Percentiles rank a stretch among this genome's conserved stretches.
Conservation (phyloP, 2,888 invertebrate genomes). For the Sepioteuthis lessoniana region DNA sequence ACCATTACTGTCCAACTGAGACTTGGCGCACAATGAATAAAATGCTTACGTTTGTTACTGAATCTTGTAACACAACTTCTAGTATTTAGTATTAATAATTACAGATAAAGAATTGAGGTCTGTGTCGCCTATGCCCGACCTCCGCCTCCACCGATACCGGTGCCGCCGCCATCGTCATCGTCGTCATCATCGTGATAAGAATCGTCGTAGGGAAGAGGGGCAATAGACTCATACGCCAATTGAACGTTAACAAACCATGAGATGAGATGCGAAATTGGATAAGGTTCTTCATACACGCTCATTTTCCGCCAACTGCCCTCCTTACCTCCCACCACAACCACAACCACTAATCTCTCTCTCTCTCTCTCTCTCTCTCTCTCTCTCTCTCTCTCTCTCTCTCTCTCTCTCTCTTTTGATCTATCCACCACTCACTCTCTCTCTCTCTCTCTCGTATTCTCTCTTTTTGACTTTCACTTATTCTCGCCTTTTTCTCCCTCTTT, state of each 20-base stretch:
- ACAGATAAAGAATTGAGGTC: neutral
- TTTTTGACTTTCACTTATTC: neutral
- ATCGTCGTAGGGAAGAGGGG: neutral
- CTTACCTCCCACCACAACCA: neutral
- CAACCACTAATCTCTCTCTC: neutral
- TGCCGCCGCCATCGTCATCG: neutral
- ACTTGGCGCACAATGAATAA: too few species aligned
- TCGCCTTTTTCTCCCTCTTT: neutral
- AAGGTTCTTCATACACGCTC: neutral
- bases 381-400: too few species aligned
- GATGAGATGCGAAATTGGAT: neutral
- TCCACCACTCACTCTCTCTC: too few species aligned
- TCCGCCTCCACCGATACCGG: too few species aligned
- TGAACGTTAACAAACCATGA: slow-evolving; percentile 8
- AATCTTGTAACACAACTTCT: too few species aligned
- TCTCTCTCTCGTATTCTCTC: neutral
- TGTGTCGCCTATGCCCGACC: too few species aligned
- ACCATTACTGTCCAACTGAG: too few species aligned
- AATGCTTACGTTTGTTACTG: too few species aligned
- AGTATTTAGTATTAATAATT: neutral
- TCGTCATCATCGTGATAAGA: neutral
- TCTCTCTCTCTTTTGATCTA: too few species aligned
- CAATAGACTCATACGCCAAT: neutral
- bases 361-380: too few species aligned
- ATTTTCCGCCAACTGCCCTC: too few species aligned